phyloP scores from a whole-genome alignment of 2,797 vertebrate genomes.

The Myotis vivesi region DNA sequence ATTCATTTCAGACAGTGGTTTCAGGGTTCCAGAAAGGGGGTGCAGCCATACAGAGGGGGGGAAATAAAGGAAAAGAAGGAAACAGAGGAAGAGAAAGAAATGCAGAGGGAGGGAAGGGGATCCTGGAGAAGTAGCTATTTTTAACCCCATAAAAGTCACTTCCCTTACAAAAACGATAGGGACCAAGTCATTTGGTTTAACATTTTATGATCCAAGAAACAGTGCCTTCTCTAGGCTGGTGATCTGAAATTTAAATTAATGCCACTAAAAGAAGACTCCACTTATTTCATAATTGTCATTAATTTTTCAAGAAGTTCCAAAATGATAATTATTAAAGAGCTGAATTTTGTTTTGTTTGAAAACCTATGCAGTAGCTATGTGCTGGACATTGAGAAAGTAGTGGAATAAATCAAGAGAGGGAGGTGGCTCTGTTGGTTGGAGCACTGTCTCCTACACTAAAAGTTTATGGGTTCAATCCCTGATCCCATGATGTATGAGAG shows the following conservation, averaged over 20 bases:
- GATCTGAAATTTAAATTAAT: neutral
- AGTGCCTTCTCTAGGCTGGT: neutral
- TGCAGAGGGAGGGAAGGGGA: fast-evolving
- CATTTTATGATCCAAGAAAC: neutral
- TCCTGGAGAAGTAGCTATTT: fast-evolving
- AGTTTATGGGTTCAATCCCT: neutral
- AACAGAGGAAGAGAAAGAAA: neutral
- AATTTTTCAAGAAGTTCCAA: neutral
- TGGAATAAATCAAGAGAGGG: neutral
- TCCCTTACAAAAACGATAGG: neutral
- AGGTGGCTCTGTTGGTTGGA: neutral
- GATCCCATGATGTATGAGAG: neutral
- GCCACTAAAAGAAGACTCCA: neutral
- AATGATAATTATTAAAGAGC: neutral
- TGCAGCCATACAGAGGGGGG: neutral
- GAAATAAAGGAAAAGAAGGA: neutral
- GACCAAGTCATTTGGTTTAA: neutral
- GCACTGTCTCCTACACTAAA: neutral
- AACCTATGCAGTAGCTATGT: neutral
- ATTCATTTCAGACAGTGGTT: neutral
- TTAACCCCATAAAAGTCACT: neutral
- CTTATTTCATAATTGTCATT: neutral
- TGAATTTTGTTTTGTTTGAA: neutral
- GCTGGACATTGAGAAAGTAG: neutral
- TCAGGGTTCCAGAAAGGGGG: neutral